Evolutionary conservation across 2,113 vertebrate species (phyloP).

Genomic region (Perccottus glenii): DNA sequence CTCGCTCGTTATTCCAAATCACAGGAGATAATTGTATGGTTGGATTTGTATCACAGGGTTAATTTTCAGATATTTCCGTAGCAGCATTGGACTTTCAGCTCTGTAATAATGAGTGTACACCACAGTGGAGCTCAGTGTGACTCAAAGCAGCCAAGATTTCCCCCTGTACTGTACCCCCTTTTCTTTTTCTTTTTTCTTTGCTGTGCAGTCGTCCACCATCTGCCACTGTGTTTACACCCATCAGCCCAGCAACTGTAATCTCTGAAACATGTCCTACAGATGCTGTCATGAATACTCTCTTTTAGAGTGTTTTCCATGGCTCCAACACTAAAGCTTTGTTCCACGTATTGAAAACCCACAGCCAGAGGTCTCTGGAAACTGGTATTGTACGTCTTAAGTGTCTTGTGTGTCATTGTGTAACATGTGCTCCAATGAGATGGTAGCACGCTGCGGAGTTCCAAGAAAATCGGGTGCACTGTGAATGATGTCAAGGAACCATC

Average conservation of each 20-base stretch:
- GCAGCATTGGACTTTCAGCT: constrained; percentile 31
- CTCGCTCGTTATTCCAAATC: constrained; percentile 22
- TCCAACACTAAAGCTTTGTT: constrained; percentile 47
- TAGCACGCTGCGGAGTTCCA: too few species aligned
- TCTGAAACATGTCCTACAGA: constrained; percentile 83
- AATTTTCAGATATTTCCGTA: constrained; percentile 23
- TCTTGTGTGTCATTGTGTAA: too few species aligned
- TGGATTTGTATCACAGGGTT: constrained; percentile 8
- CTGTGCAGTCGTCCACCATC: constrained; percentile 79
- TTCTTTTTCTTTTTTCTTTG: constrained; percentile 28
- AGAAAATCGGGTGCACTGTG: too few species aligned
- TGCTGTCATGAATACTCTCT: constrained; percentile 49
- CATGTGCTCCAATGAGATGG: too few species aligned
- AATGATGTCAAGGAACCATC: too few species aligned
- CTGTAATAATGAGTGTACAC: constrained; percentile 40
- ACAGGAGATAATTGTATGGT: constrained; percentile 9
- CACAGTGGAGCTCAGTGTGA: constrained; percentile 54
- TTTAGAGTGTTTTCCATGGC: constrained; percentile 37
- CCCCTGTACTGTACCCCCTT: constrained; percentile 79
- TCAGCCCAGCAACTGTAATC: constrained; percentile 79
- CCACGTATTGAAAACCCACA: background rate
- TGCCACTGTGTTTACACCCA: constrained; percentile 83
- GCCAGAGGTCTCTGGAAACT: background rate
- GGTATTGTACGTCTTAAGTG: background rate
- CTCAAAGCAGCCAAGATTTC: constrained; percentile 66